Evolutionary conservation across 2,797 vertebrate species (phyloP).

Genomic region (Mastacembelus armatus): DNA sequence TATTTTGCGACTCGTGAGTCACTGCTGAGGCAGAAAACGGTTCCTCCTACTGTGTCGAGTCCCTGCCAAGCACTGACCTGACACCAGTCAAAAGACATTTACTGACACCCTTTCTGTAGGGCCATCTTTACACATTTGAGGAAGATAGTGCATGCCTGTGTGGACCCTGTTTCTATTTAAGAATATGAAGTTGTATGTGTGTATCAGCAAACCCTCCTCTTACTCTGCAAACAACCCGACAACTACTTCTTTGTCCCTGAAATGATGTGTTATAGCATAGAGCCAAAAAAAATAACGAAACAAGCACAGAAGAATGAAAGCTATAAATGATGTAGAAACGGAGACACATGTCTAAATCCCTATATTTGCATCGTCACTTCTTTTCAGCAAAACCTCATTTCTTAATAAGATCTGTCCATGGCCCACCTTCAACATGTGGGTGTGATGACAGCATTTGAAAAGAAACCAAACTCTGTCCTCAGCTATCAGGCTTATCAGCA

Average conservation of each 20-base stretch:
- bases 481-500: conserved; percentile 50
- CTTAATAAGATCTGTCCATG: conserved; percentile 41
- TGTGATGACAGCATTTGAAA: conserved; percentile 50
- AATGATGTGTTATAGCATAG: conserved; percentile 7
- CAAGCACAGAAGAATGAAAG: neutral
- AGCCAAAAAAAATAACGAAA: neutral
- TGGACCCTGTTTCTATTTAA: neutral
- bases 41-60: conserved; percentile 22
- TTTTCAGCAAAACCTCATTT: conserved; percentile 21
- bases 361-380: neutral
- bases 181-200: too few relatives aligned
- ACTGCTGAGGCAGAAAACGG: conserved; percentile 17
- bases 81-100: conserved; percentile 34
- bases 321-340: neutral
- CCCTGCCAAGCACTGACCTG: conserved; percentile 15
- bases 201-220: neutral
- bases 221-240: neutral
- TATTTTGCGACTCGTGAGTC: conserved; percentile 38
- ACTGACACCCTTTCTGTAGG: neutral
- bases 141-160: neutral
- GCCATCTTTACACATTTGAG: neutral
- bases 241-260: neutral
- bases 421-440: conserved; percentile 45
- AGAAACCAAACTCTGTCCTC: conserved; percentile 55
- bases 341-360: neutral